These are phyloP conservation scores for Equus quagga DNA, from an alignment of 2,113 vertebrate genomes.

Conservation along the genomic window DNA sequence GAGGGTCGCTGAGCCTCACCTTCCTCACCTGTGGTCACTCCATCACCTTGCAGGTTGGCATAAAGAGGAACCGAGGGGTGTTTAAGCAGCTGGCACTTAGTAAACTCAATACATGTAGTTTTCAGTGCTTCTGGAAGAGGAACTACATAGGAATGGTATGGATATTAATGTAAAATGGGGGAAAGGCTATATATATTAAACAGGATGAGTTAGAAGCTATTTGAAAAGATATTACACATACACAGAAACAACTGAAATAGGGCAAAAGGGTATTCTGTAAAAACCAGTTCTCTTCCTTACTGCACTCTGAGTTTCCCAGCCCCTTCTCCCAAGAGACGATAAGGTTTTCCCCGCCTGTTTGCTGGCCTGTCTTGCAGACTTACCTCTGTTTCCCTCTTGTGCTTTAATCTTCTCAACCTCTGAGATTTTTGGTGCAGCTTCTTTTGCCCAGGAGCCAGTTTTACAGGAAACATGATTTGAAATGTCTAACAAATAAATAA, in stretches of 20 bases:
- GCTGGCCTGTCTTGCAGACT: background rate
- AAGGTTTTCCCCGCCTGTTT: background rate
- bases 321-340: background rate
- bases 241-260: background rate
- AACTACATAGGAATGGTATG: background rate
- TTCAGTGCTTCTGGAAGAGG: background rate
- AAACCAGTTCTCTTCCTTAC: background rate
- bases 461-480: slow-evolving; percentile 15
- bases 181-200: background rate
- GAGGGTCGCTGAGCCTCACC: background rate
- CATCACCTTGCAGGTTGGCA: background rate
- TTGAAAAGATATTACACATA: background rate
- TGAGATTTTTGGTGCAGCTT: background rate
- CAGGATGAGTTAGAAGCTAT: background rate
- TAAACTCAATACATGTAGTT: background rate
- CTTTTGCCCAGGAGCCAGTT: background rate
- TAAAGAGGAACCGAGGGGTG: background rate
- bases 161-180: background rate
- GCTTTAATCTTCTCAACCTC: background rate
- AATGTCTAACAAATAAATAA: slow-evolving; percentile 34
- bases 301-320: background rate
- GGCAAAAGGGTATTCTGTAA: background rate
- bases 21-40: background rate
- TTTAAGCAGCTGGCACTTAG: background rate
- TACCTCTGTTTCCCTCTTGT: background rate